Evolutionary conservation across 2,888 invertebrate genomes (phyloP).

Genomic region (Eurytoma adleriae): DNA sequence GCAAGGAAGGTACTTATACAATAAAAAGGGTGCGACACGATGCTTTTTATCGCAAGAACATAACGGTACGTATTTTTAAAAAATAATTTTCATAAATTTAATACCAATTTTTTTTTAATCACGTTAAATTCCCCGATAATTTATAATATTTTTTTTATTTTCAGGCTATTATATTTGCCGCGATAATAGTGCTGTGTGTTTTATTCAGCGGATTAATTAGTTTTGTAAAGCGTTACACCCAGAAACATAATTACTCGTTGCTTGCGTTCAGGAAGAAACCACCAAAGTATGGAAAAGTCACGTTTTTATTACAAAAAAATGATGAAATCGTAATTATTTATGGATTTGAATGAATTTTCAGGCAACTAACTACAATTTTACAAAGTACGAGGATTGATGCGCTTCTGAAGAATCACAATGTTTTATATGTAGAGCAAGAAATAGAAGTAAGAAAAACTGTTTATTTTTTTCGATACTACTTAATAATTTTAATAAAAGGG

Average conservation of each 20-base stretch:
- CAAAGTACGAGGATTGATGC: conserved; percentile 51
- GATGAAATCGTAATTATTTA: too few relatives aligned
- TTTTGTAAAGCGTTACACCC: conserved; percentile 2
- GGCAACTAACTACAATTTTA: conserved; percentile 14
- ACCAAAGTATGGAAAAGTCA: conserved; percentile 15
- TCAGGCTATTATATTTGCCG: conserved; percentile 37
- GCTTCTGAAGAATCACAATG: conserved; percentile 65
- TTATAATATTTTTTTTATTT: not conserved
- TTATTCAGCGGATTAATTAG: conserved; percentile 29
- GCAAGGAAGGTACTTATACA: conserved; percentile 60
- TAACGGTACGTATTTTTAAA: conserved; percentile 20
- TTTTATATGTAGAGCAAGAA: conserved; percentile 65
- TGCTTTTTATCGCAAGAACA: conserved; percentile 46
- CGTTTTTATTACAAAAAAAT: too few relatives aligned
- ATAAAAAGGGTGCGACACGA: conserved; percentile 34
- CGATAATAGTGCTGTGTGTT: conserved; percentile 12
- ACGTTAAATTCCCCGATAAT: too few relatives aligned
- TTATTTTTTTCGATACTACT: not conserved
- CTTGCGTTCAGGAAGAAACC: conserved; percentile 18
- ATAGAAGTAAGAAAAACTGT: conserved; percentile 61
- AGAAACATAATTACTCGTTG: conserved; percentile 36
- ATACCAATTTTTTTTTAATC: not conserved
- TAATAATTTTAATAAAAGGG: not conserved
- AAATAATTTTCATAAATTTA: not conserved
- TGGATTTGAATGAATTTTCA: conserved; percentile 1